phyloP scores from a whole-genome alignment of 2,888 invertebrate species.

The Catocala fraxini region DNA sequence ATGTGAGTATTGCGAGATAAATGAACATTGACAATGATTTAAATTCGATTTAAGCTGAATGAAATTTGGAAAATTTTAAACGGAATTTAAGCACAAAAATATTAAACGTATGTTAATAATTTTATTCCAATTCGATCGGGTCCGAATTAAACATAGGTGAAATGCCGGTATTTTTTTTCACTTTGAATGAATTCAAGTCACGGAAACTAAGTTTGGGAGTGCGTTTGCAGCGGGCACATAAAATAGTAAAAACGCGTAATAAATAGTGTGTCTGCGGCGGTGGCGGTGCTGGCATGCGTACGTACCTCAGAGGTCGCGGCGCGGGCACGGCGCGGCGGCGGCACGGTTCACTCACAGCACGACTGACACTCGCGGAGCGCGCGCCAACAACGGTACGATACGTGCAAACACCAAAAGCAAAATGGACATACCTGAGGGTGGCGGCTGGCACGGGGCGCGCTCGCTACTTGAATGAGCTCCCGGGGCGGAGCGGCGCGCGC shows the following conservation, averaged over 20 bases:
- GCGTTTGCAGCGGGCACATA: constrained; percentile 55
- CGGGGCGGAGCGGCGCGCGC: constrained; percentile 87
- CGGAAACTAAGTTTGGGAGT: constrained; percentile 47
- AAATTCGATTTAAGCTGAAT: neutral
- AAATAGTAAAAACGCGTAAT: constrained; percentile 45
- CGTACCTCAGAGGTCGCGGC: constrained; percentile 64
- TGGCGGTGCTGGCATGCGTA: constrained; percentile 74
- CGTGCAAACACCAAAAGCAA: constrained; percentile 85
- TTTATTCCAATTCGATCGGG: constrained; percentile 7
- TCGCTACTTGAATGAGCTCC: constrained; percentile 86
- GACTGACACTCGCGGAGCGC: constrained; percentile 83
- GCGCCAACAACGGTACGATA: constrained; percentile 73
- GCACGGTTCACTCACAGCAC: constrained; percentile 77
- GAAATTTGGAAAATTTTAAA: neutral
- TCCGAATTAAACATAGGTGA: constrained; percentile 15
- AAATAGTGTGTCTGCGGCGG: constrained; percentile 42
- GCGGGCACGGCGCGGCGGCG: constrained; percentile 52
- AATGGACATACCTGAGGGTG: constrained; percentile 86
- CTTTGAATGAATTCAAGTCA: constrained; percentile 50
- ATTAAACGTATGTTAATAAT: neutral
- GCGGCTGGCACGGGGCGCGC: constrained; percentile 85
- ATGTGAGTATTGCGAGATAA: neutral
- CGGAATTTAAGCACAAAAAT: neutral
- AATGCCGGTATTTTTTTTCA: constrained; percentile 23
- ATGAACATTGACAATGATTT: neutral